Base-by-base conservation (phyloP, 1,140 invertebrate genomes). In the Tetramorium parvispinum region DNA sequence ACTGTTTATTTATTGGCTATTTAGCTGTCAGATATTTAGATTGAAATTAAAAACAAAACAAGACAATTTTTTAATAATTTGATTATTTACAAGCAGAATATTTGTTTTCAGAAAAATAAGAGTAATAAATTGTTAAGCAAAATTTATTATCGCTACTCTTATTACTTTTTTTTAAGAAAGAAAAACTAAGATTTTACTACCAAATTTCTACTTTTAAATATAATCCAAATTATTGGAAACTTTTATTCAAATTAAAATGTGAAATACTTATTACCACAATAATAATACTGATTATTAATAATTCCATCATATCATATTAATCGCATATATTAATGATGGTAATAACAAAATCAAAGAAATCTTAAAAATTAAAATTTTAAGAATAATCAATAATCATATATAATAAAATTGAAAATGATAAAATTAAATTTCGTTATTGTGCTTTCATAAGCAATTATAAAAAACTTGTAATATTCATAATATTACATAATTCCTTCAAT, bases 1-100 rank as follows among this genome's bases (percentile, higher is more conserved):
- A 55, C 32, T 37, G 2, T 73, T 73, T 49, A 51, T 71, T n/a
- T 70, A 49, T 70, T 51, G 68, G 11, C 18, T 43, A 66, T 46
- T 21, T 24, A 68, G 5, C 4, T n/a, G 27, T 24, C 21, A 27
- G 6, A 61, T 61, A 11, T 2, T 32, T 61, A 61, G 32, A 16
- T 8, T 32, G 13, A 32, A 13, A 32, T 61, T 7, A 61, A 32
- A n/a, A 5, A 61, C 2, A n/a, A 55, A 61, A 61, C 16, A 10
- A 49, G 21, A 70, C 46, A n/a, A n/a, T 40, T 46, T 16, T 46
- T 3, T 70, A 49, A 70, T 24, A 46, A 46, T 68, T 68, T 49
- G 13, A 68, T 66, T 66, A 43, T 68, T 40, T 5, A 66, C 2
- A 18, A 32, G 3, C 1, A 68, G 65, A 49, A 68, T 16, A 3